Conservation (phyloP, 2,888 invertebrate species). For the Parapristionchus giblindavisi region DNA sequence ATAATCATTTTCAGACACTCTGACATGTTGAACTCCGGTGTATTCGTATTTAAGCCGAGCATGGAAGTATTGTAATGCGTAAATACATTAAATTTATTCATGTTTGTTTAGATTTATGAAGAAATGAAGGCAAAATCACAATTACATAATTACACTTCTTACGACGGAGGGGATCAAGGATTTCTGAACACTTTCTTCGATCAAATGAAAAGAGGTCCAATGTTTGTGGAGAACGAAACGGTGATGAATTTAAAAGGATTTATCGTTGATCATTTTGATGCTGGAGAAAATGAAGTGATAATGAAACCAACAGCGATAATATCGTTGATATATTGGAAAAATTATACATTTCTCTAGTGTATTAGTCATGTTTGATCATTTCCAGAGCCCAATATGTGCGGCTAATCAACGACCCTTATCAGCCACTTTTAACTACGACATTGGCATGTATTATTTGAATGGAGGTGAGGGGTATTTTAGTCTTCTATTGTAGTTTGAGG, state of each 20-base stretch:
- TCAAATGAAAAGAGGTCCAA: constrained; percentile 46
- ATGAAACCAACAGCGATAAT: background rate
- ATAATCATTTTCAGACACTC: constrained; percentile 55
- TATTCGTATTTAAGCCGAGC: constrained; percentile 62
- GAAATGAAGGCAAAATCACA: constrained; percentile 53
- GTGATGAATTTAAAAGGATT: background rate
- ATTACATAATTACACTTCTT: constrained; percentile 44
- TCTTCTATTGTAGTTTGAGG: too few relatives aligned
- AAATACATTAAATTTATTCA: background rate
- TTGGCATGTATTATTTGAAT: constrained; percentile 64
- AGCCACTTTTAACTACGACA: constrained; percentile 60
- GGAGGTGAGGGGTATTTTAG: constrained; percentile 42
- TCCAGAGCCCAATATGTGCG: background rate
- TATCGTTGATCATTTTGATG: background rate
- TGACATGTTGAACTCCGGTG: constrained; percentile 65
- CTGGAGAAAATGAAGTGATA: too few relatives aligned
- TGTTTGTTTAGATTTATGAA: constrained; percentile 48
- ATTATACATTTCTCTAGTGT: background rate
- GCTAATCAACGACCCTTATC: constrained; percentile 43
- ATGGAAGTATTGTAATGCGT: constrained; percentile 43
- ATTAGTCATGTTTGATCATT: background rate
- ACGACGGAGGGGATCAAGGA: constrained; percentile 67
- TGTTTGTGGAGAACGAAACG: constrained; percentile 33
- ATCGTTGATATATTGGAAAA: background rate
- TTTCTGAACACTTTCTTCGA: constrained; percentile 61